These are phyloP conservation scores for Peromyscus maniculatus DNA, from an alignment of 2,113 vertebrate genomes.

Conservation along the genomic window DNA sequence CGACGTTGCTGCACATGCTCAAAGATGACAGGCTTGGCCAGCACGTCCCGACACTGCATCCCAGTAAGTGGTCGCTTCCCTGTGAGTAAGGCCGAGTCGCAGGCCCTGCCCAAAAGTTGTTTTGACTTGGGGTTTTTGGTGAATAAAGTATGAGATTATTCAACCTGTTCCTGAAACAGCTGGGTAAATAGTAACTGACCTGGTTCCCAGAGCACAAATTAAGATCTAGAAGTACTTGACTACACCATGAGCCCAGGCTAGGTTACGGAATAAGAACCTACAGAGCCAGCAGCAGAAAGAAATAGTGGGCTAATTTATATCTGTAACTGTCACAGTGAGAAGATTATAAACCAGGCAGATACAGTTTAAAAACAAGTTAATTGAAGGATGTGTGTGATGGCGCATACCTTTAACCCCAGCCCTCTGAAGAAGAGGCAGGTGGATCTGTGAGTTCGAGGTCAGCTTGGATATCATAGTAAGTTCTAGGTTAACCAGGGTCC, in stretches of 20 bases:
- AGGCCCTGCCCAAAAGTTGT: neutral
- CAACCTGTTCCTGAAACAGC: conserved; percentile 35
- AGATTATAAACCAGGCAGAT: neutral
- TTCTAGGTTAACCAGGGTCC: too few species aligned
- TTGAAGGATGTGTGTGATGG: too few species aligned
- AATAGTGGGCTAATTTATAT: neutral
- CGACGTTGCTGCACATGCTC: conserved; percentile 98
- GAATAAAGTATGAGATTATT: conserved; percentile 52
- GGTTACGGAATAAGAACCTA: neutral
- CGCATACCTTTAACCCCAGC: neutral
- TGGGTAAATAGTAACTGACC: conserved; percentile 39
- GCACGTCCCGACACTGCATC: conserved; percentile 97
- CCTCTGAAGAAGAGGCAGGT: neutral
- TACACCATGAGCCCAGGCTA: neutral
- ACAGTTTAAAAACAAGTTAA: neutral
- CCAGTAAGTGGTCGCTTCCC: conserved; percentile 92
- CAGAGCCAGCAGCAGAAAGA: neutral
- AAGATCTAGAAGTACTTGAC: conserved; percentile 39
- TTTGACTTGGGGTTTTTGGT: neutral
- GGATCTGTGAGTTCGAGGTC: too few species aligned
- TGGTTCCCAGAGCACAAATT: conserved; percentile 12
- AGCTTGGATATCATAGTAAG: too few species aligned
- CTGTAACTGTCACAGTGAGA: neutral
- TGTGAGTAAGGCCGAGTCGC: neutral
- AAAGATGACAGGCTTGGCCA: conserved; percentile 99